phyloP scores from a whole-genome alignment of 2,888 invertebrate genomes.

The Hofmannophila pseudospretella region DNA sequence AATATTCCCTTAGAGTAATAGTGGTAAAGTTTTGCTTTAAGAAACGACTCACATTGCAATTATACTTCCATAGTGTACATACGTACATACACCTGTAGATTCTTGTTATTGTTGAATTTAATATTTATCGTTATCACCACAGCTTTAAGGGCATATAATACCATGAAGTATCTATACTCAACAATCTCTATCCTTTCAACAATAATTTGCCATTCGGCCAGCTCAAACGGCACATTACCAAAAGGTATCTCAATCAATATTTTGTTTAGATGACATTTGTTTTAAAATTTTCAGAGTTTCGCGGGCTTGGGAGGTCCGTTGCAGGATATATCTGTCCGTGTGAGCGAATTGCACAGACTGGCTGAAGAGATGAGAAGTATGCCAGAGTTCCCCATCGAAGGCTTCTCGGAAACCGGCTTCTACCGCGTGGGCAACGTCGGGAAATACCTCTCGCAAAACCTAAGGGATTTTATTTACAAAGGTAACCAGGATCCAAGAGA shows the following conservation, averaged over 20 bases:
- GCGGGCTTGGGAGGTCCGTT: constrained; percentile 17
- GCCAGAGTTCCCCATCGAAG: constrained; percentile 21
- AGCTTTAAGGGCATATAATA: too few relatives aligned
- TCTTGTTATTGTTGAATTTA: too few relatives aligned
- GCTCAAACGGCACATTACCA: too few relatives aligned
- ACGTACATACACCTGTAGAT: too few relatives aligned
- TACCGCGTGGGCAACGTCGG: constrained; percentile 24
- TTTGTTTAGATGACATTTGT: neutral
- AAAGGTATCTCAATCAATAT: too few relatives aligned
- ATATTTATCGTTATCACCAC: too few relatives aligned
- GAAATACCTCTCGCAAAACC: constrained; percentile 32
- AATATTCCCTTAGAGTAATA: neutral
- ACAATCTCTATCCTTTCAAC: too few relatives aligned
- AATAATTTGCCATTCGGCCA: too few relatives aligned
- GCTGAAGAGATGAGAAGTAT: constrained; percentile 14
- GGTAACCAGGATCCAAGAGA: constrained; percentile 25
- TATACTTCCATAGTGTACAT: too few relatives aligned
- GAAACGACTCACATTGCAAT: neutral
- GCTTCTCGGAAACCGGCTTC: constrained; percentile 26
- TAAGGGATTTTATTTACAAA: constrained; percentile 29
- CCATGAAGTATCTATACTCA: too few relatives aligned
- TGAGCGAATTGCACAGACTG: constrained; percentile 19
- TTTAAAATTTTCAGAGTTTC: constrained; percentile 17
- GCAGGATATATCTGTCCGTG: constrained; percentile 22
- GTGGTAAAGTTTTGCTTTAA: neutral